Percentiles rank a stretch among this genome's conserved stretches.
phyloP scores from a whole-genome alignment of 1,140 invertebrate species.

The Laupala kohalensis region DNA sequence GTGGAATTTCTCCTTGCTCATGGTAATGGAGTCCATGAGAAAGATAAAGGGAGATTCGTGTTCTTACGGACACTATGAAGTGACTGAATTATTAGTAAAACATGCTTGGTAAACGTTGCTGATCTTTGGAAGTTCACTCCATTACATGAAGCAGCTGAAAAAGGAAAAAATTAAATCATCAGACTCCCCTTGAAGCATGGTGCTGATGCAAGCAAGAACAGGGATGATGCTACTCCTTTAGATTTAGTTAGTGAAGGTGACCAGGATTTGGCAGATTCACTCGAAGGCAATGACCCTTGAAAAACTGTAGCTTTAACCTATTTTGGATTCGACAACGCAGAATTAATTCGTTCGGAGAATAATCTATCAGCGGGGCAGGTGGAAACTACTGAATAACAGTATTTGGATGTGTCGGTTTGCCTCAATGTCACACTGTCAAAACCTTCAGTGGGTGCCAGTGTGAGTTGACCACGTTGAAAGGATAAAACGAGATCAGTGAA shows the following conservation, averaged over 20 bases:
- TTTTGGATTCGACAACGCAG: too few relatives aligned
- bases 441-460: too few relatives aligned
- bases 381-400: too few relatives aligned
- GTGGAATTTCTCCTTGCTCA: constrained; percentile 84
- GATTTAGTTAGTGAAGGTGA: constrained; percentile 85
- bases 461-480: too few relatives aligned
- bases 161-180: constrained; percentile 95
- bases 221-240: constrained; percentile 83
- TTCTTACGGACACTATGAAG: constrained; percentile 82
- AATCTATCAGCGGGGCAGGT: too few relatives aligned
- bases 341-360: too few relatives aligned
- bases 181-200: constrained; percentile 69
- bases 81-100: constrained; percentile 76
- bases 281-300: constrained; percentile 78
- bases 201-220: constrained; percentile 85
- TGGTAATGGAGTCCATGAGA: constrained; percentile 87
- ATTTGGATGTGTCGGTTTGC: too few relatives aligned
- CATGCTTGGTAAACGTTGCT: constrained; percentile 79
- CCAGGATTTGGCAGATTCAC: constrained; percentile 85
- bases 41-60: constrained; percentile 87
- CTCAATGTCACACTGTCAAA: too few relatives aligned
- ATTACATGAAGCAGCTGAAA: constrained; percentile 88
- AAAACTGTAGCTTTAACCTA: too few relatives aligned
- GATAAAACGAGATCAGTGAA: too few relatives aligned
- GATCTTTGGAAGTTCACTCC: constrained; percentile 95